These are phyloP conservation scores for Champsocephalus gunnari DNA, from an alignment of 2,797 vertebrate species.

Conservation along the genomic window DNA sequence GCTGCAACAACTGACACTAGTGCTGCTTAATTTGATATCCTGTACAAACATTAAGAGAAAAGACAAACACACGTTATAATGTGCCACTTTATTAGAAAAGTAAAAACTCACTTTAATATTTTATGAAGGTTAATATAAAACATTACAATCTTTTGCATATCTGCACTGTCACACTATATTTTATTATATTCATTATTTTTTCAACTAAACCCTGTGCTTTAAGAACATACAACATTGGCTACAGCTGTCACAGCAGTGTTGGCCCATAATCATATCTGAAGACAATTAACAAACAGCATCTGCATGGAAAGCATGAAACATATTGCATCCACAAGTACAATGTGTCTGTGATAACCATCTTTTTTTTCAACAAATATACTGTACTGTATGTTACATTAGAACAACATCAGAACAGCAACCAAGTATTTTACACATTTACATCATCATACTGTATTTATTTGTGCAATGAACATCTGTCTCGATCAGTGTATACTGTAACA, in stretches of 20 bases:
- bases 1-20: neutral
- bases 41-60: constrained; percentile 34
- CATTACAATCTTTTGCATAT: constrained; percentile 89
- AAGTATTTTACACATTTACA: constrained; percentile 84
- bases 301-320: constrained; percentile 79
- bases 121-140: constrained; percentile 88
- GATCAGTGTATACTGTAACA: constrained; percentile 55
- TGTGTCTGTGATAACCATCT: constrained; percentile 77
- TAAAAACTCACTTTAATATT: constrained; percentile 89
- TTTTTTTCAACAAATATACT: constrained; percentile 77
- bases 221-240: constrained; percentile 82
- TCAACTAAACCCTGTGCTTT: constrained; percentile 84
- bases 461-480: constrained; percentile 74
- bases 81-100: constrained; percentile 91
- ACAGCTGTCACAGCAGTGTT: constrained; percentile 83
- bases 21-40: neutral
- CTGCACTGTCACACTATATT: constrained; percentile 82
- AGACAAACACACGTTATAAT: constrained; percentile 71
- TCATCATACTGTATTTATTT: constrained; percentile 75
- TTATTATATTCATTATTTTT: constrained; percentile 77
- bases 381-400: constrained; percentile 81
- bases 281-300: constrained; percentile 78
- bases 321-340: constrained; percentile 80
- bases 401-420: constrained; percentile 83
- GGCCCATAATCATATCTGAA: constrained; percentile 78